Evolutionary conservation across 1,140 invertebrate species (phyloP), one percentile per base, ranked within the genome.

Genomic region (Neelides sp.): DNA sequence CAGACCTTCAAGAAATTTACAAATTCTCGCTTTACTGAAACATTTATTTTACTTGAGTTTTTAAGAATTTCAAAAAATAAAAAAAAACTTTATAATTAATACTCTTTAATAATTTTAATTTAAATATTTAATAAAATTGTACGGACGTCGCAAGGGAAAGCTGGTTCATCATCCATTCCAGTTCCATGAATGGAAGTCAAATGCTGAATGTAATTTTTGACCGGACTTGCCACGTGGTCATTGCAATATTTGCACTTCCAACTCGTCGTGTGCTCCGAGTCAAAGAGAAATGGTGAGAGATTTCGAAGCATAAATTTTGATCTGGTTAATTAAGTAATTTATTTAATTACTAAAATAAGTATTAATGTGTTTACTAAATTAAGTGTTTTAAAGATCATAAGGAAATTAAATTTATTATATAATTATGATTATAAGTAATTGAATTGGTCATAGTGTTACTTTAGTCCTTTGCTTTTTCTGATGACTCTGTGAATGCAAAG

Each of bases 391-490:
- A 8, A 10, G 10, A 40, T 12, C 19, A 40, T 12, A 3, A 39
- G 15, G 10, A 39, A n/a, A n/a, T 4, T 3, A 8, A 8, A 26
- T 3, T 27, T 27, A 13, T 1, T 13, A 22, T 32, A 22, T 17
- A 10, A 8, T 8, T 24, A 24, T 8, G 10, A 44, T 8, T 24
- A 20, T 8, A n/a, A 41, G 12, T 17, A 4, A 48, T n/a, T n/a
- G n/a, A n/a, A n/a, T n/a, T n/a, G n/a, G n/a, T n/a, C n/a, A n/a
- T n/a, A n/a, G n/a, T n/a, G 37, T 42, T 43, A 53, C 51, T 53
- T 53, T n/a, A 53, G 51, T 4, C 51, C 51, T 43, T 53, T 53
- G 36, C 51, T 53, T 22, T 53, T 53, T 7, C 51, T 23, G 28
- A 53, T 53, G n/a, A 53, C 43, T 0, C 51, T 44, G 28, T 53